A percentile compares a stretch with the other conserved stretches of the same genome.
Conservation (phyloP, 2,113 vertebrate genomes). For the Ardeotis arabs region DNA sequence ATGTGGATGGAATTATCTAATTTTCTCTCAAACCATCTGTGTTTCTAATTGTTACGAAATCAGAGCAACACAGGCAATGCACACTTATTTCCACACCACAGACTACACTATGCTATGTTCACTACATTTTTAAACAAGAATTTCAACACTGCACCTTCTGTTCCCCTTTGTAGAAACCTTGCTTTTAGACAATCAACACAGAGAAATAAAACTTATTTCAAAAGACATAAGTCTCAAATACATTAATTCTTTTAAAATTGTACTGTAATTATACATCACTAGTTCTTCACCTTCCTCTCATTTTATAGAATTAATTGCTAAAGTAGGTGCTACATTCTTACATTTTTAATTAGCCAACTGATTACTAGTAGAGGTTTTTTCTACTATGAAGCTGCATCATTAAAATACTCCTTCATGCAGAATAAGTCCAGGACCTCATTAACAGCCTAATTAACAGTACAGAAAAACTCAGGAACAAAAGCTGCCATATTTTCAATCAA, state of each 20-base stretch:
- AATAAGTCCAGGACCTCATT: not conserved
- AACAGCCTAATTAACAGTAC: slow-evolving; percentile 2
- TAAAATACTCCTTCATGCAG: not conserved
- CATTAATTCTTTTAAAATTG: not conserved
- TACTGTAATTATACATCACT: not conserved
- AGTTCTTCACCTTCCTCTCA: not conserved
- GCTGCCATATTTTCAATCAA: not conserved
- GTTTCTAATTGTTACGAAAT: slow-evolving; percentile 4
- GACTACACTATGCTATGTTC: not conserved
- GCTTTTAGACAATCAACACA: not conserved
- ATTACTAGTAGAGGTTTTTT: not conserved
- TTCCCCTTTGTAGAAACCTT: not conserved
- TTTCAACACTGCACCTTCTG: not conserved
- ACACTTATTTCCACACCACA: not conserved
- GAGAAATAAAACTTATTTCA: not conserved
- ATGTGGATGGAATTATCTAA: not conserved
- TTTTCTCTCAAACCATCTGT: slow-evolving; percentile 16
- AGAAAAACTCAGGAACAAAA: slow-evolving; percentile 1
- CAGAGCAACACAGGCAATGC: not conserved
- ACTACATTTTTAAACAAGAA: not conserved
- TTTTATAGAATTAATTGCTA: slow-evolving; percentile 8
- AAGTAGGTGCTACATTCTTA: not conserved
- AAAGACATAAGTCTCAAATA: not conserved
- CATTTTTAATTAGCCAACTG: slow-evolving; percentile 18
- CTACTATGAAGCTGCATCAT: not conserved